Evolutionary conservation across 2,888 invertebrate genomes (phyloP).

Genomic region (Drosophila yooni): DNA sequence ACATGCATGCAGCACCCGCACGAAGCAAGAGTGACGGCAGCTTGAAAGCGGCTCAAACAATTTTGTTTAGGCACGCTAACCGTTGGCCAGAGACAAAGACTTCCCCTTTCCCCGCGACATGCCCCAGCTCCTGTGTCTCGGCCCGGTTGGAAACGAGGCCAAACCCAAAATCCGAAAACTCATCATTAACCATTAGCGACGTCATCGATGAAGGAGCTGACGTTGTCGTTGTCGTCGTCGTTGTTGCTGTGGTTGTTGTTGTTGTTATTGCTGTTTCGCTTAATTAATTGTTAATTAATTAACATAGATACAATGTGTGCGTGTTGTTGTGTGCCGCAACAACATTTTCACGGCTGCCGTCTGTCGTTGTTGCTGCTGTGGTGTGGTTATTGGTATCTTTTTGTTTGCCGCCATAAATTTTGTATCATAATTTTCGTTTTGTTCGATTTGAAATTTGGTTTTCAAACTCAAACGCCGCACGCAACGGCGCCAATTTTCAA

Average conservation of each 20-base stretch:
- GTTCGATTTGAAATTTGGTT: slow-evolving; percentile 44
- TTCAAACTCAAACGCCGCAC: slow-evolving; percentile 53
- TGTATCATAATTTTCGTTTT: slow-evolving; percentile 65
- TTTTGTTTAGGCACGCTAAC: slow-evolving; percentile 72
- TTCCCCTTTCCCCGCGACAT: not conserved
- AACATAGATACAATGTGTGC: slow-evolving; percentile 72
- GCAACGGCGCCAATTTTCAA: slow-evolving; percentile 61
- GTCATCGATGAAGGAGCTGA: slow-evolving; percentile 65
- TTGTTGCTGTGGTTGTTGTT: slow-evolving; percentile 27
- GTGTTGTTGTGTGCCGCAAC: slow-evolving; percentile 29
- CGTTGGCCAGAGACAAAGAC: slow-evolving; percentile 28
- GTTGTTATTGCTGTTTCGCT: slow-evolving; percentile 58
- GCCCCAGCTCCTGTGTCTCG: not conserved
- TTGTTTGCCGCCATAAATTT: slow-evolving; percentile 51
- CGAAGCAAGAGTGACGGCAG: slow-evolving; percentile 38
- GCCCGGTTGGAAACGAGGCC: slow-evolving; percentile 64
- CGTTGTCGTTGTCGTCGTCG: slow-evolving; percentile 33
- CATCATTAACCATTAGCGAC: slow-evolving; percentile 79
- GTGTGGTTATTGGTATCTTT: slow-evolving; percentile 14
- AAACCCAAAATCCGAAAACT: slow-evolving; percentile 68
- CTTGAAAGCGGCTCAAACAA: slow-evolving; percentile 60
- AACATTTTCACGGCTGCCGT: slow-evolving; percentile 72
- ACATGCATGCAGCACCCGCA: slow-evolving; percentile 47
- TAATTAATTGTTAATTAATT: slow-evolving; percentile 81
- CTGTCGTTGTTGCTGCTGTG: slow-evolving; percentile 10